These are phyloP conservation scores for Cromileptes altivelis DNA, from an alignment of 2,113 vertebrate genomes.

Conservation along the genomic window DNA sequence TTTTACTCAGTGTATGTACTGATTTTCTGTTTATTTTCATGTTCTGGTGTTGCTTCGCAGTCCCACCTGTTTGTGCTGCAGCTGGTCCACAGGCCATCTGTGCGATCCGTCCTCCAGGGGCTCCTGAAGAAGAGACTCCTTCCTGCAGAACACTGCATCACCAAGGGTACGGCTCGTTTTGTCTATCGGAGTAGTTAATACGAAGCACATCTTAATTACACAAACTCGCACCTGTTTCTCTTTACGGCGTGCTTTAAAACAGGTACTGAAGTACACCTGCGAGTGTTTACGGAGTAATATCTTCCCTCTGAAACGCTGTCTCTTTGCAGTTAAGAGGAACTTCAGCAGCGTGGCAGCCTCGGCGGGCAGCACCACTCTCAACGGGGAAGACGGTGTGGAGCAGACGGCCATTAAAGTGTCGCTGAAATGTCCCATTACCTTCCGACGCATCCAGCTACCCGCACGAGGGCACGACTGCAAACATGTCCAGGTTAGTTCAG, in stretches of 20 bases:
- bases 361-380: conserved; percentile 94
- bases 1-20: not conserved
- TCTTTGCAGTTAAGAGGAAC: conserved; percentile 87
- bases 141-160: conserved; percentile 99
- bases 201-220: conserved; percentile 58
- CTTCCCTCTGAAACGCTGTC: not conserved
- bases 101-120: conserved; percentile 97
- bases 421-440: conserved; percentile 98
- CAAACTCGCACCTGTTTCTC: conserved; percentile 27
- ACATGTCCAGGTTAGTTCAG: conserved; percentile 91
- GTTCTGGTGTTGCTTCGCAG: conserved; percentile 80
- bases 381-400: conserved; percentile 97
- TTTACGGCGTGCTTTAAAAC: conserved; percentile 20
- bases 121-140: conserved; percentile 98
- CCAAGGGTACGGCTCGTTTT: conserved; percentile 90
- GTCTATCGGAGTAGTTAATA: conserved; percentile 36
- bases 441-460: conserved; percentile 97
- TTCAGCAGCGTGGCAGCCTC: conserved; percentile 98
- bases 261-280: not conserved
- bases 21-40: conserved; percentile 29
- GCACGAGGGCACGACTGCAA: conserved; percentile 98
- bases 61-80: conserved; percentile 99
- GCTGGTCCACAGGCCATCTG: conserved; percentile 97
- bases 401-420: conserved; percentile 99
- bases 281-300: conserved; percentile 2